A percentile compares a stretch with the other conserved stretches of the same genome.
Evolutionary conservation across 2,888 invertebrate species (phyloP).

Genomic region (Pristionchus fissidentatus): DNA sequence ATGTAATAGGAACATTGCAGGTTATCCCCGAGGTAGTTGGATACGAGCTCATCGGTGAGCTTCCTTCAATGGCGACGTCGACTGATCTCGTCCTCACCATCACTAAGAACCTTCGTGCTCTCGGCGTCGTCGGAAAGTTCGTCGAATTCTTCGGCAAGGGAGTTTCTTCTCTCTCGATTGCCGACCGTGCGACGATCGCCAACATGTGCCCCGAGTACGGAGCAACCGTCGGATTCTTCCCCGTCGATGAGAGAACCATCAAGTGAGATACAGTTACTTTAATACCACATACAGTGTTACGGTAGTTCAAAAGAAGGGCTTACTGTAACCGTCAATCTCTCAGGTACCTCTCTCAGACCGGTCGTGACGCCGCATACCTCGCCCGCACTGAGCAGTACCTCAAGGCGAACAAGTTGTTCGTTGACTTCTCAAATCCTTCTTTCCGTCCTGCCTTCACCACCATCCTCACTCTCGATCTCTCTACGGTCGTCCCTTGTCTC

Average conservation of each 20-base stretch:
- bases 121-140: conserved; percentile 98
- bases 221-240: conserved; percentile 82
- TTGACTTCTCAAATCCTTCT: conserved; percentile 84
- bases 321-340: conserved; percentile 2
- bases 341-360: conserved; percentile 70
- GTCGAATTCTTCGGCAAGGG: conserved; percentile 98
- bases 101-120: conserved; percentile 91
- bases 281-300: neutral
- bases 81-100: conserved; percentile 97
- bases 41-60: conserved; percentile 87
- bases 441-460: conserved; percentile 72
- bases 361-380: conserved; percentile 64
- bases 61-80: conserved; percentile 89
- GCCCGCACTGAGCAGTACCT: conserved; percentile 83
- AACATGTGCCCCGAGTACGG: conserved; percentile 99
- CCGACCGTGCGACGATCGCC: conserved; percentile 93
- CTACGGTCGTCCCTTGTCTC: conserved; percentile 91
- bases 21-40: conserved; percentile 94
- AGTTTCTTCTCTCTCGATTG: conserved; percentile 89
- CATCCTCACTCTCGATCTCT: conserved; percentile 87
- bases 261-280: conserved; percentile 52
- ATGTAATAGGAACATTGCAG: conserved; percentile 9
- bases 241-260: conserved; percentile 70
- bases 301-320: neutral
- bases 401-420: conserved; percentile 85